These are phyloP conservation scores for Lepidocyrtinus sp. DNA, from an alignment of 2,888 invertebrate genomes.

Conservation along the genomic window DNA sequence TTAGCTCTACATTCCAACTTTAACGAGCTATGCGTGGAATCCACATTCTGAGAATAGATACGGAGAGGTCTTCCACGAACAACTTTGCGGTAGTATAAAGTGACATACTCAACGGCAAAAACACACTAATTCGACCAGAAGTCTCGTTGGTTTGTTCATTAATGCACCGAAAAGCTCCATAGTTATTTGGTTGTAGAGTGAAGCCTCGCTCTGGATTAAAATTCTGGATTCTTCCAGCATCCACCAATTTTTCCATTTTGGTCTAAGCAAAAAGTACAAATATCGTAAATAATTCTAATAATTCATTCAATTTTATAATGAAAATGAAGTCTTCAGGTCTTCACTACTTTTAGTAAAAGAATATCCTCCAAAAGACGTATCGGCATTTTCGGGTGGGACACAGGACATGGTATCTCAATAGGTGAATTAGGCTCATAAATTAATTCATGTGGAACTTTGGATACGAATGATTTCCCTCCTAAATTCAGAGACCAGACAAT, in stretches of 20 bases:
- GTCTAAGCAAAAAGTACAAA: background rate
- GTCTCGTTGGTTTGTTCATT: slow-evolving; percentile 35
- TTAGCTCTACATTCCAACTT: slow-evolving; percentile 41
- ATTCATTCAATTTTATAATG: background rate
- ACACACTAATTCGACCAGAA: slow-evolving; percentile 51
- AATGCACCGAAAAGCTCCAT: slow-evolving; percentile 45
- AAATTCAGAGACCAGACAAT: background rate
- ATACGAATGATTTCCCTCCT: slow-evolving; percentile 39
- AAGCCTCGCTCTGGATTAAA: slow-evolving; percentile 49
- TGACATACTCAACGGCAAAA: slow-evolving; percentile 50
- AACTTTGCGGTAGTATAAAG: slow-evolving; percentile 28
- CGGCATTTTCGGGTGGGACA: slow-evolving; percentile 31
- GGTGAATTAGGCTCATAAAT: slow-evolving; percentile 24
- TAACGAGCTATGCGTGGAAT: slow-evolving; percentile 25
- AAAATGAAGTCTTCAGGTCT: background rate
- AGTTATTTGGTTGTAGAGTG: slow-evolving; percentile 42
- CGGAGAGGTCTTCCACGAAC: slow-evolving; percentile 40
- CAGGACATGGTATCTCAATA: slow-evolving; percentile 45
- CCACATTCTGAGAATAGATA: slow-evolving; percentile 45
- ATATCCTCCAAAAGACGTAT: background rate
- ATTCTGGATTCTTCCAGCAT: slow-evolving; percentile 12
- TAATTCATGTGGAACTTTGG: slow-evolving; percentile 32
- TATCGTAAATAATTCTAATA: background rate
- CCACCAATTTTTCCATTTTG: slow-evolving; percentile 5
- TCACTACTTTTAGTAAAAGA: background rate